Conservation (phyloP, 2,888 invertebrate species). For the Watsonalla cultraria region DNA sequence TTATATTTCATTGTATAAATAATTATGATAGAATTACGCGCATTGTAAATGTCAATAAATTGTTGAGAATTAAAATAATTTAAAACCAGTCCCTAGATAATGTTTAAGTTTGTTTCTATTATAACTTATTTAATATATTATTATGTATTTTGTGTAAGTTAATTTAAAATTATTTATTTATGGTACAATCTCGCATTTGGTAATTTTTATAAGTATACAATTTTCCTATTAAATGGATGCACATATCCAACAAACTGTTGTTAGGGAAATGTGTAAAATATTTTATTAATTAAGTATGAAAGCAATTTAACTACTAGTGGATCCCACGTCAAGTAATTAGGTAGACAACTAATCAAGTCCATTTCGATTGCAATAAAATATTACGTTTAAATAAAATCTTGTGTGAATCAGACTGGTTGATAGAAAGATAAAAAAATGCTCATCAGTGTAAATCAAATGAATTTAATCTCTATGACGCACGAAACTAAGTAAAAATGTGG, state of each 20-base stretch:
- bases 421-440: slow-evolving; percentile 33
- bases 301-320: no score
- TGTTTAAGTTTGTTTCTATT: slow-evolving; percentile 1
- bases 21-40: slow-evolving; percentile 3
- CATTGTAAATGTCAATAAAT: slow-evolving; percentile 2
- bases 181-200: no score
- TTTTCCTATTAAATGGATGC: no score
- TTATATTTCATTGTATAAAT: slow-evolving; percentile 10
- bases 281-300: no score
- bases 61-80: slow-evolving; percentile 3
- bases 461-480: slow-evolving; percentile 28
- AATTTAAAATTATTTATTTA: neutral
- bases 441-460: slow-evolving; percentile 31
- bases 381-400: slow-evolving; percentile 1
- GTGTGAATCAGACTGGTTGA: slow-evolving; percentile 29
- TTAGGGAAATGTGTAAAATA: no score
- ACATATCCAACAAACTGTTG: no score
- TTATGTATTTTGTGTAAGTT: neutral
- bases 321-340: neutral
- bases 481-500: slow-evolving; percentile 21
- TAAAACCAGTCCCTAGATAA: slow-evolving; percentile 1
- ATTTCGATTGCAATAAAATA: slow-evolving; percentile 2
- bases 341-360: neutral
- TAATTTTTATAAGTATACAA: no score
- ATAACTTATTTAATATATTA: neutral